Conservation (phyloP, 2,113 vertebrate species). For the Penelope pileata region DNA sequence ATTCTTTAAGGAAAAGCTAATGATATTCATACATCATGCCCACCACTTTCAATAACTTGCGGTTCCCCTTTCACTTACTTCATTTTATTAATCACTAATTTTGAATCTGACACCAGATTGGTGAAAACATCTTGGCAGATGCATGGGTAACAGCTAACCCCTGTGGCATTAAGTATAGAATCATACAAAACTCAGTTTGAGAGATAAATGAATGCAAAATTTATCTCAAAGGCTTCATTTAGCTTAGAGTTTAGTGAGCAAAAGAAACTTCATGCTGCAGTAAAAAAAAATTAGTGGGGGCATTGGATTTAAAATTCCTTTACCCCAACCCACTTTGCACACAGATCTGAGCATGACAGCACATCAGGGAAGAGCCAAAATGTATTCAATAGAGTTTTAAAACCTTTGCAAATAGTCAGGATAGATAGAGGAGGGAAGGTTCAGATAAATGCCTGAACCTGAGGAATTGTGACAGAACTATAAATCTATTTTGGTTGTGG, state of each 20-base stretch:
- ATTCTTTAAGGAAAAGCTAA: constrained; percentile 72
- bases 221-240: constrained; percentile 57
- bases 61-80: constrained; percentile 39
- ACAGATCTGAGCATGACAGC: constrained; percentile 11
- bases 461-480: background rate
- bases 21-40: constrained; percentile 60
- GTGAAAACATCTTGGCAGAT: constrained; percentile 53
- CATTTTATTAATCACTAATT: constrained; percentile 65
- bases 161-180: constrained; percentile 32
- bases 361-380: constrained; percentile 8
- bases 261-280: constrained; percentile 26
- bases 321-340: background rate
- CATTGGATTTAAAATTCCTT: constrained; percentile 37
- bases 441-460: constrained; percentile 6
- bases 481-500: background rate
- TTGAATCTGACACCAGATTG: constrained; percentile 42
- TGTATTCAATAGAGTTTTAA: constrained; percentile 25
- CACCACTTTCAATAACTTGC: constrained; percentile 47
- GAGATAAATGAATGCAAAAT: constrained; percentile 61
- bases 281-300: background rate
- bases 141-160: constrained; percentile 1
- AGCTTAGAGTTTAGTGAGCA: constrained; percentile 39
- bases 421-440: background rate
- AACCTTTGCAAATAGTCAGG: constrained; percentile 1
- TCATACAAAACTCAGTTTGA: constrained; percentile 24